Evolutionary conservation across 2,113 vertebrate genomes (phyloP).

Genomic region (Australoheros scitulus): DNA sequence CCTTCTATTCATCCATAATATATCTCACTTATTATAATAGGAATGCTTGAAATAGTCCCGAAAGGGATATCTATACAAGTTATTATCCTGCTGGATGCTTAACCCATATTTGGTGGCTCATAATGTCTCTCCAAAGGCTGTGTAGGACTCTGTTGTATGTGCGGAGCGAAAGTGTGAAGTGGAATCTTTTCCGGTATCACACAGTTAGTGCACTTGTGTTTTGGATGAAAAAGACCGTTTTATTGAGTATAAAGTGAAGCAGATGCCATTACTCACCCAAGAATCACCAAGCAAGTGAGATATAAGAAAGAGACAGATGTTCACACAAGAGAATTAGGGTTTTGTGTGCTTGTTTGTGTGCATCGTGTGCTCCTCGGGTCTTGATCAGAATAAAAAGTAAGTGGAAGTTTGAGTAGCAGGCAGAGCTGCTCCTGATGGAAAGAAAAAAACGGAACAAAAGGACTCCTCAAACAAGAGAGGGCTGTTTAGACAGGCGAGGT

Average conservation of each 20-base stretch:
- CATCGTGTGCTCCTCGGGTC: slow-evolving; percentile 30
- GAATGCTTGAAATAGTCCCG: slow-evolving; percentile 22
- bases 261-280: slow-evolving; percentile 35
- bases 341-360: slow-evolving; percentile 24
- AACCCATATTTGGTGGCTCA: slow-evolving; percentile 27
- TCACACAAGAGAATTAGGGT: slow-evolving; percentile 15
- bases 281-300: slow-evolving; percentile 37
- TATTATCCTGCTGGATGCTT: slow-evolving; percentile 48
- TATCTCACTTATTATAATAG: slow-evolving; percentile 16
- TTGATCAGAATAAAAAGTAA: slow-evolving; percentile 30
- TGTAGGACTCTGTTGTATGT: slow-evolving; percentile 31
- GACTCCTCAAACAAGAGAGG: slow-evolving; percentile 5
- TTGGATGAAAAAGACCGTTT: neutral
- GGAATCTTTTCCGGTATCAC: slow-evolving; percentile 24
- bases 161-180: slow-evolving; percentile 20
- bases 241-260: slow-evolving; percentile 27
- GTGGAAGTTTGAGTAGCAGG: slow-evolving; percentile 26
- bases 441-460: neutral
- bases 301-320: slow-evolving; percentile 53
- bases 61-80: slow-evolving; percentile 27
- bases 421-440: slow-evolving; percentile 2
- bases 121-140: slow-evolving; percentile 44
- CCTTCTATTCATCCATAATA: slow-evolving; percentile 21
- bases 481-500: slow-evolving; percentile 21
- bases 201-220: slow-evolving; percentile 32